phyloP scores from a whole-genome alignment of 2,797 vertebrate species.

The Babyrousa celebensis region DNA sequence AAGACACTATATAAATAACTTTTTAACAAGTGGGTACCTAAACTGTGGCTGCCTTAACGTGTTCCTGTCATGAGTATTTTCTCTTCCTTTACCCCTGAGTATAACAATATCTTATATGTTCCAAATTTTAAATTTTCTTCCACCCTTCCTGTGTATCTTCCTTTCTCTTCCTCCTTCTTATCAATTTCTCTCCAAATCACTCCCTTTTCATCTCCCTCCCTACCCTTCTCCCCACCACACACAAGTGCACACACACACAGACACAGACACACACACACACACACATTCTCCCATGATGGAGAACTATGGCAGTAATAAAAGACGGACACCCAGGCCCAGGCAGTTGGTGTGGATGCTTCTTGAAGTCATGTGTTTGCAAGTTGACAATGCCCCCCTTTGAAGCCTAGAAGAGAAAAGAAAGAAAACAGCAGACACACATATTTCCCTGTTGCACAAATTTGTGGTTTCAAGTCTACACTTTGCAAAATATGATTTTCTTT shows the following conservation, averaged over 20 bases:
- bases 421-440: constrained; percentile 48
- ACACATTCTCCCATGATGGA: background rate
- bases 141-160: background rate
- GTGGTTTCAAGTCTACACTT: constrained; percentile 69
- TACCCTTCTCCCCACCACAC: too few species aligned
- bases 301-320: background rate
- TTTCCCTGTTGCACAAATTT: constrained; percentile 78
- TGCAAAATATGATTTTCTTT: constrained; percentile 76
- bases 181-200: background rate
- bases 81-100: background rate
- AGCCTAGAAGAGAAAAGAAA: constrained; percentile 61
- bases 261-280: background rate
- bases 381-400: constrained; percentile 51
- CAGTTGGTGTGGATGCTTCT: background rate
- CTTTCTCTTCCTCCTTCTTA: background rate
- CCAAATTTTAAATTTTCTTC: constrained; percentile 12
- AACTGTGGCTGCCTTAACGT: background rate
- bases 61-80: background rate
- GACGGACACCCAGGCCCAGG: background rate
- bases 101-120: background rate
- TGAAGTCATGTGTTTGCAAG: constrained; percentile 44
- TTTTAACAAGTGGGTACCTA: background rate
- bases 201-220: background rate
- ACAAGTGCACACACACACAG: too few species aligned
- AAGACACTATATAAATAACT: background rate